Evolutionary conservation across 2,888 invertebrate species (phyloP).

Genomic region (Tetanocera ferruginea): DNA sequence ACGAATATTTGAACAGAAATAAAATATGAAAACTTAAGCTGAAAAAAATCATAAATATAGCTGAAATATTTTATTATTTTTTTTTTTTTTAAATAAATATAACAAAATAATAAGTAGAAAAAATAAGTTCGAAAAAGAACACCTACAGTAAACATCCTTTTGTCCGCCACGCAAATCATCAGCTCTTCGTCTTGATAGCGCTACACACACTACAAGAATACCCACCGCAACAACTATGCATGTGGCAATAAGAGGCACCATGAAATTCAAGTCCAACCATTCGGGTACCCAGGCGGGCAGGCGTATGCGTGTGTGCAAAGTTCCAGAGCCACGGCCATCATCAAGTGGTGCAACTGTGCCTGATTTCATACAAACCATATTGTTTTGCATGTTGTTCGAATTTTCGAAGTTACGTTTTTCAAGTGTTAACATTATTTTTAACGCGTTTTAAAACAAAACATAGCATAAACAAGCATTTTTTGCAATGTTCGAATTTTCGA

Average conservation of each 20-base stretch:
- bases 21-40: slow-evolving; percentile 45
- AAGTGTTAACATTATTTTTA: slow-evolving; percentile 40
- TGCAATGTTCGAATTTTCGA: slow-evolving; percentile 30
- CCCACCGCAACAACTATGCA: slow-evolving; percentile 92
- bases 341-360: slow-evolving; percentile 87
- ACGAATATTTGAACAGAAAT: slow-evolving; percentile 46
- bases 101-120: not conserved
- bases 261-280: slow-evolving; percentile 90
- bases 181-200: slow-evolving; percentile 84
- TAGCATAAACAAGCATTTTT: slow-evolving; percentile 46
- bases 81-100: not conserved
- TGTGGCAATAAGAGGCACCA: slow-evolving; percentile 91
- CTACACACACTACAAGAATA: slow-evolving; percentile 90
- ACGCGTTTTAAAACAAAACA: slow-evolving; percentile 44
- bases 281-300: slow-evolving; percentile 83
- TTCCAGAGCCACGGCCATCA: slow-evolving; percentile 71
- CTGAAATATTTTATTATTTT: not conserved
- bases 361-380: slow-evolving; percentile 59
- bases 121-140: slow-evolving; percentile 37
- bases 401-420: slow-evolving; percentile 42
- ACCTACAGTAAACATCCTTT: slow-evolving; percentile 83
- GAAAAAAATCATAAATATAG: slow-evolving; percentile 4
- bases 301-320: slow-evolving; percentile 71
- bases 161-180: slow-evolving; percentile 86
- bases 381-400: slow-evolving; percentile 36